Conservation (phyloP, 2,797 vertebrate genomes). For the Lutjanus argentimaculatus region DNA sequence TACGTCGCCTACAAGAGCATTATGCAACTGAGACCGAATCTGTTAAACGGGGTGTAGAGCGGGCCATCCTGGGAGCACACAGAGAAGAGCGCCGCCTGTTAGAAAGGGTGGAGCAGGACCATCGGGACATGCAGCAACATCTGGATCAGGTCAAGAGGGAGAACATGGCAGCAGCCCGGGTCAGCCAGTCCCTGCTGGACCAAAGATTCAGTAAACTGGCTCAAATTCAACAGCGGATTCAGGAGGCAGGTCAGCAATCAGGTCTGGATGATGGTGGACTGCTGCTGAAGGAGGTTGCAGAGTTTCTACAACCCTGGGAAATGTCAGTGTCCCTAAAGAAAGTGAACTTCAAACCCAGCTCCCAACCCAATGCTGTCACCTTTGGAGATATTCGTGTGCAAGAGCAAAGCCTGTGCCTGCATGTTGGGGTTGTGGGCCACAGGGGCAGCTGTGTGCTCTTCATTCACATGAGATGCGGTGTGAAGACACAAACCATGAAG, state of each 20-base stretch:
- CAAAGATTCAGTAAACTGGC: slow-evolving; percentile 76
- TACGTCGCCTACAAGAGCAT: slow-evolving; percentile 71
- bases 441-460: slow-evolving; percentile 80
- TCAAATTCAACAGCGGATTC: slow-evolving; percentile 75
- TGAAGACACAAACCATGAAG: slow-evolving; percentile 52
- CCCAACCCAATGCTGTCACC: slow-evolving; percentile 80
- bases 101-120: slow-evolving; percentile 86
- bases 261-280: slow-evolving; percentile 35
- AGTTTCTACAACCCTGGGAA: slow-evolving; percentile 86
- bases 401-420: slow-evolving; percentile 79
- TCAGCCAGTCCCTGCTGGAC: slow-evolving; percentile 78
- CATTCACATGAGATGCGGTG: slow-evolving; percentile 75
- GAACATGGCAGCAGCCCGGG: slow-evolving; percentile 77
- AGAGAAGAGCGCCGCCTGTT: slow-evolving; percentile 84
- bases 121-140: slow-evolving; percentile 78
- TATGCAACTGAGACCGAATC: slow-evolving; percentile 73
- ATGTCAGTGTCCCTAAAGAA: slow-evolving; percentile 84
- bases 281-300: slow-evolving; percentile 72
- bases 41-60: slow-evolving; percentile 77
- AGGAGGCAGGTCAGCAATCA: slow-evolving; percentile 52
- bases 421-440: slow-evolving; percentile 77
- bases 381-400: slow-evolving; percentile 85
- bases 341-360: slow-evolving; percentile 86
- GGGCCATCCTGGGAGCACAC: slow-evolving; percentile 79
- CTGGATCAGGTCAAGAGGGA: slow-evolving; percentile 84